A percentile compares a stretch with the other conserved stretches of the same genome.
Conservation (phyloP, 2,113 vertebrate genomes). For the Hymenochirus boettgeri region DNA sequence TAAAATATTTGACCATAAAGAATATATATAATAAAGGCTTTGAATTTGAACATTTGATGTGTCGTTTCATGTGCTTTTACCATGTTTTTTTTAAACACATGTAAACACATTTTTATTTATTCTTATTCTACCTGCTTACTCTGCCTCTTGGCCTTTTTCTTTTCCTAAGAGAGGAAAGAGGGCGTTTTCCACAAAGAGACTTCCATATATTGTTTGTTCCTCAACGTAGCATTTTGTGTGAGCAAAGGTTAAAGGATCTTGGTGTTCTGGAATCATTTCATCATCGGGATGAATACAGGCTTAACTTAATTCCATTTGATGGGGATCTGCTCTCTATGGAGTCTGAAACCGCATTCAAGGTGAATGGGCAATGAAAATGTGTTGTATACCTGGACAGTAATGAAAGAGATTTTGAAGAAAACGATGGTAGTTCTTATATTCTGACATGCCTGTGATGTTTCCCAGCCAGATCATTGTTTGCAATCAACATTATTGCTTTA, state of each 20-base stretch:
- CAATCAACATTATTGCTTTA: too few species aligned
- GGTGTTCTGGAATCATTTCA: constrained; percentile 84
- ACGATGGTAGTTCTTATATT: too few species aligned
- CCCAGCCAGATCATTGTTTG: too few species aligned
- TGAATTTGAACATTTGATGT: too few species aligned
- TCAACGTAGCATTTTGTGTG: constrained; percentile 86
- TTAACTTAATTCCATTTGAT: constrained; percentile 93
- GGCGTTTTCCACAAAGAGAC: constrained; percentile 72
- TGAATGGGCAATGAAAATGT: constrained; percentile 44
- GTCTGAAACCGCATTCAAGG: constrained; percentile 88
- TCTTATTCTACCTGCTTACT: not conserved
- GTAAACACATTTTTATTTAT: too few species aligned
- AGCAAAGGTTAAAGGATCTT: constrained; percentile 90
- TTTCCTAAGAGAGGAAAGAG: constrained; percentile 77
- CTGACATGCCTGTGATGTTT: too few species aligned
- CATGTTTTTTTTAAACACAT: too few species aligned
- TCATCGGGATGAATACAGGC: constrained; percentile 88
- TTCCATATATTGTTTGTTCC: constrained; percentile 96
- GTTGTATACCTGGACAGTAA: too few species aligned
- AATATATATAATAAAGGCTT: too few species aligned
- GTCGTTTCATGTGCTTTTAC: too few species aligned
- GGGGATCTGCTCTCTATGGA: constrained; percentile 97
- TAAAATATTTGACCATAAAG: too few species aligned
- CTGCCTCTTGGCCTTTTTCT: not conserved
- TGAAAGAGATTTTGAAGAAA: too few species aligned